Base-by-base conservation (phyloP, 2,888 invertebrate species). In the Neria commutata region DNA sequence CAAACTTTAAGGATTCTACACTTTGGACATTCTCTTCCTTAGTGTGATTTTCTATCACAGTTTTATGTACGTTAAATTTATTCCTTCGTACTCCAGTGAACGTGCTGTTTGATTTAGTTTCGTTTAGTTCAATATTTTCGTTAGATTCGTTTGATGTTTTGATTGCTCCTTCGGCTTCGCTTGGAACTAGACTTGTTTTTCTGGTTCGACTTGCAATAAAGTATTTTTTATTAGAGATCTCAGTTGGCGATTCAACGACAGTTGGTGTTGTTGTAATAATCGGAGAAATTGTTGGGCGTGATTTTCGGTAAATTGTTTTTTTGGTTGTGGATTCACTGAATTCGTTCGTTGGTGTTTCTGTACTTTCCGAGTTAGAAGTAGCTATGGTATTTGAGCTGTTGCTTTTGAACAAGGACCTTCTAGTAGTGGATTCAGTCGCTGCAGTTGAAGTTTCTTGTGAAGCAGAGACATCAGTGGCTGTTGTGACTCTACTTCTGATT, bases 221-320 rank as follows among this genome's bases (percentile, higher is more conserved):
- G n/a, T n/a, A n/a, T n/a, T n/a, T n/a, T n/a, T n/a, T n/a, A n/a
- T n/a, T n/a, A n/a, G n/a, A n/a, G n/a, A 56, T 1, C 29, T 37
- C 11, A 49, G 62, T 40, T 2, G 63, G 45, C 0, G 61, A 54
- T 1, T 26, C 0, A 11, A n/a, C n/a, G n/a, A n/a, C n/a, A n/a
- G 54, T 10, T 3, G 54, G 3, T 34, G 19, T 8, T 6, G 11
- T 1, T 1, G 59, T 53, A 17, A n/a, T 5, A 16, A 14, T 8
- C 17, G 40, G 5, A 3, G 61, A 56, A 0, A 61, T 50, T 56
- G 42, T 33, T 2, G 24, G 14, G 19, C 5, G 29, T 4, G 40
- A 34, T 62, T 21, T 50, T 55, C 10, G 45, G 54, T 11, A 45
- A 34, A 16, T 33, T 25, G 16, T 29, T 49, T n/a, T 51, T 49